Evolutionary conservation across 2,888 invertebrate species (phyloP).

Genomic region (Sthenelais limicola): DNA sequence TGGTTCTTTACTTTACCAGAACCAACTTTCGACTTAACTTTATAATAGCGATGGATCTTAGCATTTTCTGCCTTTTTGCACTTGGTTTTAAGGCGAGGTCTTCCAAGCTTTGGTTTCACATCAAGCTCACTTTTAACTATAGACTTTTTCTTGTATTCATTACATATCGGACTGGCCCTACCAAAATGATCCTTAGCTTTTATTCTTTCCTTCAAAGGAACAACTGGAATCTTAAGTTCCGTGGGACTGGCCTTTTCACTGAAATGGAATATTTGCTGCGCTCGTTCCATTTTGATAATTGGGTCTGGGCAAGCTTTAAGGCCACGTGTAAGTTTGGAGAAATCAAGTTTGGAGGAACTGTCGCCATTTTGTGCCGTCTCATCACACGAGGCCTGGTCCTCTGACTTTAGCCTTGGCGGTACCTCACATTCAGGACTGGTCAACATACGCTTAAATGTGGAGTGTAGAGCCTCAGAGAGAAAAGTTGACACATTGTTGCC

Average conservation of each 20-base stretch:
- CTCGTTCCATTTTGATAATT: constrained; percentile 1
- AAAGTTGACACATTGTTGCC: neutral
- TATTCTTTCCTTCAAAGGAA: constrained; percentile 15
- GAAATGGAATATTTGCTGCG: neutral
- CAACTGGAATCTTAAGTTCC: constrained; percentile 8
- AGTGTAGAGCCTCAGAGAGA: constrained; percentile 10
- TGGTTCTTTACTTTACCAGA: no score
- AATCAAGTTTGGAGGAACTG: neutral
- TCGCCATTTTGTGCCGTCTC: neutral
- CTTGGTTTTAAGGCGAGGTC: no score
- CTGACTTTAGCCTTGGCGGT: neutral
- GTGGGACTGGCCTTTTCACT: neutral
- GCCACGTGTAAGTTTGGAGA: constrained; percentile 12
- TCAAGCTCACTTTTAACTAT: no score
- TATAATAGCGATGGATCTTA: constrained; percentile 20
- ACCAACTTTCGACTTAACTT: constrained; percentile 1
- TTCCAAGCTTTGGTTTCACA: neutral
- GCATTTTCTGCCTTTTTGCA: constrained; percentile 1
- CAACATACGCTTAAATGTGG: constrained; percentile 10
- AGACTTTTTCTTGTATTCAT: neutral
- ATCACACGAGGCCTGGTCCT: neutral
- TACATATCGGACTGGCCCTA: constrained; percentile 21
- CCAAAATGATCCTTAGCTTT: constrained; percentile 29
- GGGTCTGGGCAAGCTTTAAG: neutral
- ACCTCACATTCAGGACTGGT: no score